Percentiles rank a stretch among this genome's conserved stretches.
phyloP scores from a whole-genome alignment of 1,140 invertebrate species.

The Onthophagus taurus region DNA sequence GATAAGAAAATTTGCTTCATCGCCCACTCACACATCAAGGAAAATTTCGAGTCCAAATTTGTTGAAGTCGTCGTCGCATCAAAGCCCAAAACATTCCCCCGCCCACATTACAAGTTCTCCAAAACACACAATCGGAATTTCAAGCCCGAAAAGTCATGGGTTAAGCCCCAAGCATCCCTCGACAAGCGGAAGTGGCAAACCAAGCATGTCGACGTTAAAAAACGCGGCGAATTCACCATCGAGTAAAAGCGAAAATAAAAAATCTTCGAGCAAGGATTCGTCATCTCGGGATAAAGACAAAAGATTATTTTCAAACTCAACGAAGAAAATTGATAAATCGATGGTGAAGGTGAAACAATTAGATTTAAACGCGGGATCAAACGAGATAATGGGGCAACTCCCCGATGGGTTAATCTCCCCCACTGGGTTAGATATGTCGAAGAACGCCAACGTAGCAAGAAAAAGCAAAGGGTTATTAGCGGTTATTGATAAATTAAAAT shows the following conservation, averaged over 20 bases:
- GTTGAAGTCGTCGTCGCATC: conserved; percentile 49
- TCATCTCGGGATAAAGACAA: conserved; percentile 46
- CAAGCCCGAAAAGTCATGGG: conserved; percentile 50
- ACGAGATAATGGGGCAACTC: conserved; percentile 19
- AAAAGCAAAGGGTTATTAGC: conserved; percentile 68
- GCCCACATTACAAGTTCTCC: conserved; percentile 60
- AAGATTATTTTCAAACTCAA: conserved; percentile 47
- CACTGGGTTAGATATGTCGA: conserved; percentile 43
- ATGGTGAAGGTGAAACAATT: conserved; percentile 60
- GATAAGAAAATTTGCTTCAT: conserved; percentile 56
- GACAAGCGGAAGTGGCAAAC: conserved; percentile 65
- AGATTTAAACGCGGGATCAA: conserved; percentile 46
- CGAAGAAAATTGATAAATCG: conserved; percentile 50
- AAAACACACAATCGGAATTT: conserved; percentile 39
- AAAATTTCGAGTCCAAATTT: conserved; percentile 43
- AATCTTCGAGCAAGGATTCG: conserved; percentile 42
- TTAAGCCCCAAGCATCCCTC: conserved; percentile 66
- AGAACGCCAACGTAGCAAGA: conserved; percentile 45
- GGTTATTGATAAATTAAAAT: conserved; percentile 78
- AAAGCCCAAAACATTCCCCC: conserved; percentile 64
- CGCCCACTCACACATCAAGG: conserved; percentile 53
- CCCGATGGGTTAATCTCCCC: conserved; percentile 41
- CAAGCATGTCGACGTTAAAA: conserved; percentile 80
- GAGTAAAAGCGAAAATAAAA: conserved; percentile 36
- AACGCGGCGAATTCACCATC: conserved; percentile 58